A percentile compares a stretch with the other conserved stretches of the same genome.
These are phyloP conservation scores for Augochlora pura DNA, from an alignment of 1,140 invertebrate species.

Conservation along the genomic window DNA sequence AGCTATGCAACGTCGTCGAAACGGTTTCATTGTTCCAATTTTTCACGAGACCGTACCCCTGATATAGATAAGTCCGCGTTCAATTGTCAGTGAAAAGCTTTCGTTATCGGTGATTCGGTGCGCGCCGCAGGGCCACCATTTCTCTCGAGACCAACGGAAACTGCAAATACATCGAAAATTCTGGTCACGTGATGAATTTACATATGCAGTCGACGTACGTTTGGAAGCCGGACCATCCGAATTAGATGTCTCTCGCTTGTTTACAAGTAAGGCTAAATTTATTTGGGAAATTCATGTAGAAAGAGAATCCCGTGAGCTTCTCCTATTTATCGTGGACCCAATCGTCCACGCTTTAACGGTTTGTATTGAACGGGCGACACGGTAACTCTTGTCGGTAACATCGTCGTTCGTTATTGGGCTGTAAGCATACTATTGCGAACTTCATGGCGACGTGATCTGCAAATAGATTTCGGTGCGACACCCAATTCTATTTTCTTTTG, in stretches of 20 bases:
- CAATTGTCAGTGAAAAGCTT: conserved; percentile 4
- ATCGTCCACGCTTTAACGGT: no score
- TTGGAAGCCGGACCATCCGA: background rate
- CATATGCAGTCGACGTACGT: background rate
- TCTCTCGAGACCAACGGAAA: background rate
- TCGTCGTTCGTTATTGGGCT: background rate
- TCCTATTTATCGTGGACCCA: background rate
- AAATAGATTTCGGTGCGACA: no score
- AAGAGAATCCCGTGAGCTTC: background rate
- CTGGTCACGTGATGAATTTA: conserved; percentile 37
- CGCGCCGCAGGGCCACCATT: background rate
- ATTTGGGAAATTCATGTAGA: conserved; percentile 13
- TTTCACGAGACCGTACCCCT: background rate
- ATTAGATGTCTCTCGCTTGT: background rate
- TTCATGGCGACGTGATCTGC: no score
- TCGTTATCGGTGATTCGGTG: background rate
- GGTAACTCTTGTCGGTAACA: background rate
- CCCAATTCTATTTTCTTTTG: no score
- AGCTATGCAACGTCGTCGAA: background rate
- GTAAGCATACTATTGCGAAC: no score
- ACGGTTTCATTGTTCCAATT: background rate
- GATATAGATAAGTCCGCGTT: background rate
- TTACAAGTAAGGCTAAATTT: background rate
- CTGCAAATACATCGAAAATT: conserved; percentile 17
- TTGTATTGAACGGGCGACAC: background rate